phyloP scores from a whole-genome alignment of 1,140 invertebrate genomes.

The Pseudachorutes palmiensis region DNA sequence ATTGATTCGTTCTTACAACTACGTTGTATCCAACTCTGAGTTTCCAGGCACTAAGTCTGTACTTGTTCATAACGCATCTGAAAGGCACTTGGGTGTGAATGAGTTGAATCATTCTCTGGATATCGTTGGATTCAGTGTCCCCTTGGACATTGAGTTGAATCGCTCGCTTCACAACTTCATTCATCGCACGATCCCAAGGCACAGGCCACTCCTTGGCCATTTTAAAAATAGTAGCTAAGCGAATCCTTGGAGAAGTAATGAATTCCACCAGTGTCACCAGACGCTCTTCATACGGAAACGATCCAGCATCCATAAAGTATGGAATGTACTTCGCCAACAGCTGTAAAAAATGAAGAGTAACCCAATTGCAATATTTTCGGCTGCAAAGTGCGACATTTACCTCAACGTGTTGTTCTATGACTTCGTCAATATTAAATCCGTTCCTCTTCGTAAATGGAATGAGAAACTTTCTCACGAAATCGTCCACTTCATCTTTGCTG shows the following conservation, averaged over 20 bases:
- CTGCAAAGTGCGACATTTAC: constrained; percentile 19
- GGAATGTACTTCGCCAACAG: constrained; percentile 11
- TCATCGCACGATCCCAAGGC: constrained; percentile 25
- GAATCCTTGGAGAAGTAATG: neutral
- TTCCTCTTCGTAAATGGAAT: constrained; percentile 24
- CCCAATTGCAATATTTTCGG: neutral
- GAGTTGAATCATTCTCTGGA: constrained; percentile 18
- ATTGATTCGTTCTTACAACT: neutral
- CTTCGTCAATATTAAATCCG: constrained; percentile 15
- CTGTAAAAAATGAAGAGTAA: constrained; percentile 5
- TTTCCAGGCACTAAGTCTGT: constrained; percentile 19
- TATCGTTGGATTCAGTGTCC: neutral
- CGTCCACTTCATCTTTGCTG: constrained; percentile 23
- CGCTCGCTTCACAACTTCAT: constrained; percentile 16
- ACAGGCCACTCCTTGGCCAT: constrained; percentile 33
- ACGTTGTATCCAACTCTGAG: neutral
- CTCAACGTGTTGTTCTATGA: constrained; percentile 24
- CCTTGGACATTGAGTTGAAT: neutral
- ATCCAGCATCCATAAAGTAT: constrained; percentile 13
- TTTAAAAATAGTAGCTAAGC: neutral
- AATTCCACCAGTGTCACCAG: constrained; percentile 20
- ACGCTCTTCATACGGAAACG: constrained; percentile 33
- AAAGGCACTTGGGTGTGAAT: constrained; percentile 31
- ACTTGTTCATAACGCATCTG: constrained; percentile 29
- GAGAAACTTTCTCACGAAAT: constrained; percentile 27